These are phyloP conservation scores for Casuarius casuarius DNA, from an alignment of 2,113 vertebrate species.

Conservation along the genomic window DNA sequence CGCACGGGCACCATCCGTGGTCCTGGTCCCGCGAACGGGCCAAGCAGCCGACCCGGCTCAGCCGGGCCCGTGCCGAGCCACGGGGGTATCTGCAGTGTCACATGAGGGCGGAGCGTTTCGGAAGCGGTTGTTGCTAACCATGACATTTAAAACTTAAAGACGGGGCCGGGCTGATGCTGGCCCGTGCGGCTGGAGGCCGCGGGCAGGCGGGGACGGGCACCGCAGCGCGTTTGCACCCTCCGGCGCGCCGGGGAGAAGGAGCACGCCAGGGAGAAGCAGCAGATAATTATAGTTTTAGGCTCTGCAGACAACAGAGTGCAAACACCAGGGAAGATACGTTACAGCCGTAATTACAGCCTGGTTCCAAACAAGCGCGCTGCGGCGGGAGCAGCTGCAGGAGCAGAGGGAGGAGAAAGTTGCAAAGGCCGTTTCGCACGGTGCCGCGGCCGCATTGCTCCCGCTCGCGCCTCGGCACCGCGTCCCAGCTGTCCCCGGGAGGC, in stretches of 20 bases:
- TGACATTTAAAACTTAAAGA: fast-evolving
- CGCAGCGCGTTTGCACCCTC: neutral
- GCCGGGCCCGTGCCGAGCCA: neutral
- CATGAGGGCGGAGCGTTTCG: neutral
- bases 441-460: neutral
- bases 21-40: neutral
- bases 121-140: neutral
- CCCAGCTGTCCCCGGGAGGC: neutral
- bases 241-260: neutral
- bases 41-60: neutral
- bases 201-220: neutral
- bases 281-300: neutral
- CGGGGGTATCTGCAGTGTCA: fast-evolving
- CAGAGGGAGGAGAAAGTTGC: neutral
- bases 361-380: neutral
- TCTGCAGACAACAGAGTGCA: neutral
- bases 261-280: neutral
- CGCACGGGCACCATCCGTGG: too few relatives aligned
- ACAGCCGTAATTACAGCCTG: neutral
- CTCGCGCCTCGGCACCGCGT: neutral
- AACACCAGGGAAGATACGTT: neutral
- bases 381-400: neutral
- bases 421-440: neutral
- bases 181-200: neutral
- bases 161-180: neutral